Conservation (phyloP, 2,797 vertebrate genomes). For the Danio tinwini region DNA sequence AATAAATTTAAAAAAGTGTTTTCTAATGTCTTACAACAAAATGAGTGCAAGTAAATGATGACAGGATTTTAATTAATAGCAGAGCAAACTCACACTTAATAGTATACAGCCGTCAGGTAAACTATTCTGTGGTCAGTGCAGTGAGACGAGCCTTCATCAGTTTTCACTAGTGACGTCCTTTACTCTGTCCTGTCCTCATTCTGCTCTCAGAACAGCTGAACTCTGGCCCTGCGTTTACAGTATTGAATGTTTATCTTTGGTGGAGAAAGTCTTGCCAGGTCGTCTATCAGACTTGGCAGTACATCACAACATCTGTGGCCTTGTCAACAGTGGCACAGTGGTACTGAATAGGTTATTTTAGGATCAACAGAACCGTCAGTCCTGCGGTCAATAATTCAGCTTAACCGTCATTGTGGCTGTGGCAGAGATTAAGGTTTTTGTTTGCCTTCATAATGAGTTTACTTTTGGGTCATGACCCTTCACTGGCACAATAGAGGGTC, state of each 20-base stretch:
- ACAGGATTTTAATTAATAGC: too few relatives aligned
- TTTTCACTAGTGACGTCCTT: too few relatives aligned
- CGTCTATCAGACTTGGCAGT: conserved; percentile 5
- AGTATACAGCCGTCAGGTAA: too few relatives aligned
- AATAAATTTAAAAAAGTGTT: too few relatives aligned
- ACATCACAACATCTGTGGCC: conserved; percentile 28
- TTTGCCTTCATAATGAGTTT: background rate
- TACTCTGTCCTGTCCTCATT: background rate
- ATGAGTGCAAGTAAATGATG: too few relatives aligned
- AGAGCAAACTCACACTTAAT: too few relatives aligned
- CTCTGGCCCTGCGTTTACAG: background rate
- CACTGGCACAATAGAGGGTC: background rate
- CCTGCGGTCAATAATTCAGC: background rate
- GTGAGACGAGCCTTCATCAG: too few relatives aligned
- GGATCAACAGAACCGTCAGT: background rate
- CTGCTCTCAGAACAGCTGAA: background rate
- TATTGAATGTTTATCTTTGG: conserved; percentile 10
- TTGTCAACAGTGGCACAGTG: background rate
- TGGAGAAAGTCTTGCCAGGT: conserved; percentile 9
- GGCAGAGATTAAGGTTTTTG: background rate
- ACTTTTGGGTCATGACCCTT: background rate
- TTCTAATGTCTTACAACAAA: too few relatives aligned
- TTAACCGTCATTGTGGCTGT: background rate
- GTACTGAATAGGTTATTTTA: background rate
- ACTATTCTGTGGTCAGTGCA: too few relatives aligned